Evolutionary conservation across 2,888 invertebrate genomes (phyloP).

Genomic region (Orthosia gracilis): DNA sequence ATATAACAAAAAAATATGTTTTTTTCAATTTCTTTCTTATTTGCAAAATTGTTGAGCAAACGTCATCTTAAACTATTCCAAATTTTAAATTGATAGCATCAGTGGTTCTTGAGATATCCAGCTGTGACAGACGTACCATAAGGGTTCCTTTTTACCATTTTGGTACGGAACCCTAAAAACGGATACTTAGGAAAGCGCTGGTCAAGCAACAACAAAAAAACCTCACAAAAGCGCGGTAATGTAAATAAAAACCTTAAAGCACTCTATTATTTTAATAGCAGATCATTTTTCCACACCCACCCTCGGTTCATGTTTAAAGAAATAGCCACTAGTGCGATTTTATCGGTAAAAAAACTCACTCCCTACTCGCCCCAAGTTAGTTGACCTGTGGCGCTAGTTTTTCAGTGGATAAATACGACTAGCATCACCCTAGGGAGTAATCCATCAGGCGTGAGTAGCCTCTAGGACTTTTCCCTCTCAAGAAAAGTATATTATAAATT

Average conservation of each 20-base stretch:
- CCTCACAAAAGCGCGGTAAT: conserved; percentile 39
- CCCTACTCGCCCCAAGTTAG: conserved; percentile 51
- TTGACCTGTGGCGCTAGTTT: conserved; percentile 65
- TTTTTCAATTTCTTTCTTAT: too few species aligned
- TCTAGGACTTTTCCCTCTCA: conserved; percentile 54
- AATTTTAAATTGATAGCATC: too few species aligned
- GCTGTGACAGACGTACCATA: too few species aligned
- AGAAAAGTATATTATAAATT: conserved; percentile 66
- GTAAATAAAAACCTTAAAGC: conserved; percentile 63
- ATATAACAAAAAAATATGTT: too few species aligned
- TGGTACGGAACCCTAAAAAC: background rate
- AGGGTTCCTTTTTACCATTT: too few species aligned
- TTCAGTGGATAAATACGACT: conserved; percentile 63
- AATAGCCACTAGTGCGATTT: conserved; percentile 63
- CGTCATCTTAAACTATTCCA: too few species aligned
- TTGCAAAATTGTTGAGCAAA: too few species aligned
- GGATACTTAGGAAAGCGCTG: background rate
- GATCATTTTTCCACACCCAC: conserved; percentile 65
- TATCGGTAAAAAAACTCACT: conserved; percentile 64
- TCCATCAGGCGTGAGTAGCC: conserved; percentile 75
- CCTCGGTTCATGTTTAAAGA: conserved; percentile 67
- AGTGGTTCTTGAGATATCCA: too few species aligned
- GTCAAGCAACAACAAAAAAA: conserved; percentile 14
- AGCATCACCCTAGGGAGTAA: conserved; percentile 63
- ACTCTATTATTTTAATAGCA: conserved; percentile 67